A percentile compares a stretch with the other conserved stretches of the same genome.
phyloP scores from a whole-genome alignment of 2,797 vertebrate genomes.

The Chromobotia macracanthus region DNA sequence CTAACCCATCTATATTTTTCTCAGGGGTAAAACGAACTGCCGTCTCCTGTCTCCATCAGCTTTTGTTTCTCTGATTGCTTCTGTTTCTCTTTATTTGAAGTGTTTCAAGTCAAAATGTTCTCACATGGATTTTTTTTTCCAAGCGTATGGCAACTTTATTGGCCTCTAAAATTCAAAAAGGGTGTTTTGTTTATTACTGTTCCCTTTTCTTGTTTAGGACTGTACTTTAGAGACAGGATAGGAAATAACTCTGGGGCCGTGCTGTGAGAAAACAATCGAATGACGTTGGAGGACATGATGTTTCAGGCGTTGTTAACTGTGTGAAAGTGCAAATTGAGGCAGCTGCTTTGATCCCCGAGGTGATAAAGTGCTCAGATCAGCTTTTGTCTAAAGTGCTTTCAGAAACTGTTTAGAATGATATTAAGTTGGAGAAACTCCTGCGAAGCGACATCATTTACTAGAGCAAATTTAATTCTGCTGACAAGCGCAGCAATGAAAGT shows the following conservation, averaged over 20 bases:
- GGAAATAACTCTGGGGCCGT: constrained; percentile 8
- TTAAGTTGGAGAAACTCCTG: constrained; percentile 30
- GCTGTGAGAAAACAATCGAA: constrained; percentile 50
- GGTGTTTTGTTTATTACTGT: neutral
- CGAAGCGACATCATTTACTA: constrained; percentile 35
- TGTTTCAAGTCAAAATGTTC: neutral
- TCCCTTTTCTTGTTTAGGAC: constrained; percentile 10
- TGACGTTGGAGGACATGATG: constrained; percentile 63
- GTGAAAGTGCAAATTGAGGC: constrained; percentile 71
- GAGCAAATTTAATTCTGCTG: constrained; percentile 14
- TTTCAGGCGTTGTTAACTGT: constrained; percentile 65
- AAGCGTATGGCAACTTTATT: constrained; percentile 6
- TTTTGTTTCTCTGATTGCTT: constrained; percentile 8
- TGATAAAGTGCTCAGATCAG: constrained; percentile 61
- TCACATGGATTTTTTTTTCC: neutral
- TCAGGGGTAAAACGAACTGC: neutral
- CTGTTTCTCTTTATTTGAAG: neutral
- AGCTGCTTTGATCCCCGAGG: constrained; percentile 69
- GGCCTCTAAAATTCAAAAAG: constrained; percentile 5
- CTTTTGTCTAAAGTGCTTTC: constrained; percentile 59
- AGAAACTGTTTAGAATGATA: constrained; percentile 45
- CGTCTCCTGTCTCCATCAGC: neutral
- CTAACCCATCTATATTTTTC: neutral
- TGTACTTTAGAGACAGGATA: constrained; percentile 24
- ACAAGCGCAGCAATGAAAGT: constrained; percentile 19